Evolutionary conservation across 1,140 invertebrate species (phyloP).

Genomic region (Caenorhabditis latens): DNA sequence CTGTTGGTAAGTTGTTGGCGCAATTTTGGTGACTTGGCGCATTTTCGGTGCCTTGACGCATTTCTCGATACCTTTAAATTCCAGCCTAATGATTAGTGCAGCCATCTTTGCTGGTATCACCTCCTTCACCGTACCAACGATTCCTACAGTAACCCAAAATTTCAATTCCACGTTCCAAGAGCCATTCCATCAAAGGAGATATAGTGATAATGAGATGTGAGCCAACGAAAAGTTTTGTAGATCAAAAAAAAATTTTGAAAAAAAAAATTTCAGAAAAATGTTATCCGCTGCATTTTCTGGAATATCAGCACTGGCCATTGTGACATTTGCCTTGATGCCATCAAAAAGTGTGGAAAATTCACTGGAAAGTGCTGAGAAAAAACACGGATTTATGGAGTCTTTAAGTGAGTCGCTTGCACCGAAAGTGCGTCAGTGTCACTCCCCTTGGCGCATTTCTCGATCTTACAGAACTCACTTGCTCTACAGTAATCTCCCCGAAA

Average conservation of each 20-base stretch:
- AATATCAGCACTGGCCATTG: neutral
- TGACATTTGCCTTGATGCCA: neutral
- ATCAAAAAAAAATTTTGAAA: neutral
- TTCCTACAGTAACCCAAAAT: neutral
- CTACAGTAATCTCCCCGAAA: neutral
- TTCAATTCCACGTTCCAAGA: neutral
- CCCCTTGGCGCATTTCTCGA: constrained; percentile 1
- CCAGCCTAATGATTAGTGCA: neutral
- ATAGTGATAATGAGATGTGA: constrained; percentile 13
- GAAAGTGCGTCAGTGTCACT: neutral
- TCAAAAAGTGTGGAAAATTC: constrained; percentile 31
- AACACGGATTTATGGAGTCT: neutral
- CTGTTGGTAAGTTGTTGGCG: constrained; percentile 19
- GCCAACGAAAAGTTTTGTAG: neutral
- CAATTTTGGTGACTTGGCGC: neutral
- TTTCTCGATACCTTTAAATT: neutral
- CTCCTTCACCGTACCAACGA: neutral
- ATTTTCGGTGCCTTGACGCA: neutral
- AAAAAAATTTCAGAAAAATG: neutral
- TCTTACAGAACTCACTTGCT: neutral
- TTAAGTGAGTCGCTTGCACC: neutral
- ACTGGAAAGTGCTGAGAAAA: constrained; percentile 20
- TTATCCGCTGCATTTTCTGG: constrained; percentile 10
- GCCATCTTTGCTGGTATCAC: neutral
- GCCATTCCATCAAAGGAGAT: neutral